Conservation (phyloP, 2,888 invertebrate genomes). For the Agriopis aurantiaria region DNA sequence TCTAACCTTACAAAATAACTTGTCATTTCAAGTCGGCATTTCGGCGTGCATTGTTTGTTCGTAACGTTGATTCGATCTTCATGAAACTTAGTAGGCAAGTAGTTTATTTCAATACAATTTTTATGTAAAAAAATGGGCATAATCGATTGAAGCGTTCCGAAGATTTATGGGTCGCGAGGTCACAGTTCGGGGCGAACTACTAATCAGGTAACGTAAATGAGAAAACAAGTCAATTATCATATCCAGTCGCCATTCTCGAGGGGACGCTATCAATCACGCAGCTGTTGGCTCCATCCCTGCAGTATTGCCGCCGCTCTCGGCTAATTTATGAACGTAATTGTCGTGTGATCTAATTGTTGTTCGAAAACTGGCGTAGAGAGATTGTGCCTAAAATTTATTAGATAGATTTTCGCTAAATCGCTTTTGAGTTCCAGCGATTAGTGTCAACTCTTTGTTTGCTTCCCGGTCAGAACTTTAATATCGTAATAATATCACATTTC, state of each 20-base stretch:
- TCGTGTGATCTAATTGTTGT: constrained; percentile 41
- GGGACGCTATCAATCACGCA: constrained; percentile 48
- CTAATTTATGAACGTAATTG: constrained; percentile 65
- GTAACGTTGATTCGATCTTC: no score
- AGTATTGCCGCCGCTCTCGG: constrained; percentile 54
- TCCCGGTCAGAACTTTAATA: no score
- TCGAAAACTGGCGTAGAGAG: neutral
- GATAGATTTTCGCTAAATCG: neutral
- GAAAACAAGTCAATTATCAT: constrained; percentile 35
- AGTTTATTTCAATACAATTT: no score
- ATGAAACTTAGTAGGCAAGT: no score
- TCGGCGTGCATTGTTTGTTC: no score
- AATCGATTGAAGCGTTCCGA: no score
- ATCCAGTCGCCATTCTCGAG: constrained; percentile 24
- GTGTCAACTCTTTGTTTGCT: neutral
- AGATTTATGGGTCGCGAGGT: no score
- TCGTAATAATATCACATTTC: no score
- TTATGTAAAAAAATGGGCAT: no score
- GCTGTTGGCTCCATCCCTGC: constrained; percentile 54
- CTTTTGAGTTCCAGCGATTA: neutral
- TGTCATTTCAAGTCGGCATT: no score
- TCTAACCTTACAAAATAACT: no score
- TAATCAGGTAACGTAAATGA: constrained; percentile 1
- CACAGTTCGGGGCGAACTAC: neutral
- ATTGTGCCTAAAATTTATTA: neutral